Base-by-base conservation (phyloP, 2,888 invertebrate genomes). In the Heliconius hortense region DNA sequence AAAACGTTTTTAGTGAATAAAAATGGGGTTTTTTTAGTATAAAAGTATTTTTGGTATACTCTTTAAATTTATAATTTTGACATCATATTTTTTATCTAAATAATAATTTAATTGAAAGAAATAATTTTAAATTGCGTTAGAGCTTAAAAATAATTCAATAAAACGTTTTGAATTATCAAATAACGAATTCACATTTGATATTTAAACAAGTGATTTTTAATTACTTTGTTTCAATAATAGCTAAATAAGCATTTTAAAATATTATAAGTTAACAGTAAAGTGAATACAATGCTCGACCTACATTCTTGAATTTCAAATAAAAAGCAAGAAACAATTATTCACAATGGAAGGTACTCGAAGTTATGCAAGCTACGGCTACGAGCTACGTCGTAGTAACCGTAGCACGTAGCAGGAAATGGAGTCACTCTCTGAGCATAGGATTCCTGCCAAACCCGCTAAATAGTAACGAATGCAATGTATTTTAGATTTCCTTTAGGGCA, bases 361-460 rank as follows among this genome's bases (percentile, higher is more conserved):
- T 87, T 85, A 82, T 86, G 86, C 86, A 84, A 83, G 82, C 87
- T 86, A 85, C 84, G 82, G 80, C 85, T 86, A 85, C 85, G 83
- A 79, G 82, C 84, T 84, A 86, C 86, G 86, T 56, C 87, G 89
- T 89, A 89, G 90, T 86, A 84, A 84, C 85, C 87, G 89, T 89
- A 88, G 89, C 90, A 90, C 91, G 92, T 92, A 89, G 84, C 87
- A 87, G 88, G 89, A 90, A 91, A 91, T 90, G 88, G 87, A 90
- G 88, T 90, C 89, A 88, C 89, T 89, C 87, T 88, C 86, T 85
- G 84, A 84, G 86, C 82, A 84, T 83, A 88, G 86, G 87, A 90
- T 87, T 90, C 86, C 86, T 90, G 89, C 88, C 90, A 89, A 91
- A 88, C 85, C 87, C 84, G 85, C 87, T 87, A 88, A 91, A 89